Evolutionary conservation across 1,140 invertebrate genomes (phyloP), one percentile per base, ranked within the genome.

Genomic region (Drepana arcuata): DNA sequence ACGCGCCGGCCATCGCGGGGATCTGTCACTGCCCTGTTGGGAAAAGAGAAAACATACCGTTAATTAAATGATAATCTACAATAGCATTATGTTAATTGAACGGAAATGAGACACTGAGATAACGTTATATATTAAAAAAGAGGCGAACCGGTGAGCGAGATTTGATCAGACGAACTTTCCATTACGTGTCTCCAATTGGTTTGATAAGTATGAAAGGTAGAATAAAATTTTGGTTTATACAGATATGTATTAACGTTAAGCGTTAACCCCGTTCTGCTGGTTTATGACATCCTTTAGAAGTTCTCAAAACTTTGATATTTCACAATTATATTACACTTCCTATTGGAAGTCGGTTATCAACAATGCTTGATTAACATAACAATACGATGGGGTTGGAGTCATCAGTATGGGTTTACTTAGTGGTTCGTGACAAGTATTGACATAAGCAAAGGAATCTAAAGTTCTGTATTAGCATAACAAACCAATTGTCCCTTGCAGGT

Each of bases 21-120:
- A 90, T 99, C 98, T 64, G 97, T 99, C 54, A 99, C 97, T 48
- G 97, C 95, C 97, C 97, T 99, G 88, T 9, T n/a, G n/a, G 87
- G 89, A 83, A 56, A 85, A 75, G 59, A 45, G 18, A 9, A 21
- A 9, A 21, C n/a, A n/a, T n/a, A n/a, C n/a, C n/a, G n/a, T n/a
- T n/a, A n/a, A n/a, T n/a, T n/a, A n/a, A n/a, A n/a, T n/a, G n/a
- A n/a, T n/a, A n/a, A n/a, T n/a, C n/a, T n/a, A n/a, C n/a, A n/a
- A n/a, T n/a, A n/a, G n/a, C n/a, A n/a, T n/a, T n/a, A n/a, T n/a
- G n/a, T n/a, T n/a, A n/a, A n/a, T n/a, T n/a, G n/a, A n/a, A n/a
- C n/a, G n/a, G n/a, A n/a, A n/a, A n/a, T n/a, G n/a, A n/a, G n/a
- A n/a, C n/a, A n/a, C n/a, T n/a, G n/a, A n/a, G n/a, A n/a, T n/a